These are phyloP conservation scores for Orthonyx spaldingii DNA, from an alignment of 2,113 vertebrate species.

Conservation along the genomic window DNA sequence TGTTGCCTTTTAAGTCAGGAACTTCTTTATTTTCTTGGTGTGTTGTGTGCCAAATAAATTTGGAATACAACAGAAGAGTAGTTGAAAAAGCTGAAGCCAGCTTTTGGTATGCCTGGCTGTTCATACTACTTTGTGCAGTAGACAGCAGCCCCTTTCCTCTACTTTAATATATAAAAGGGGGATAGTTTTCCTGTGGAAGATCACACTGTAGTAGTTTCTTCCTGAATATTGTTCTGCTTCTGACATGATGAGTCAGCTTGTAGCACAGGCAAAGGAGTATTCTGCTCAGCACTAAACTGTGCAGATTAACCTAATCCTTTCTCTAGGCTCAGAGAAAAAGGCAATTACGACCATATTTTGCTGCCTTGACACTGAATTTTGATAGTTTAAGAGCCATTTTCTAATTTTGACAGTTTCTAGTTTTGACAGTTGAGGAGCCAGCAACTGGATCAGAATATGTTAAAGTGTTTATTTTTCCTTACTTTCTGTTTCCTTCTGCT, in stretches of 20 bases:
- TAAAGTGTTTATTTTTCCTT: not conserved
- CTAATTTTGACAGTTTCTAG: no score
- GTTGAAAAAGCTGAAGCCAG: not conserved
- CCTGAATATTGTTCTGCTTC: not conserved
- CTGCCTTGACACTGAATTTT: not conserved
- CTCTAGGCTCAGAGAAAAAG: not conserved
- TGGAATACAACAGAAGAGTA: not conserved
- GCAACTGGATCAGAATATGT: not conserved
- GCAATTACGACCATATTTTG: not conserved
- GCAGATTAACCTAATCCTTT: not conserved
- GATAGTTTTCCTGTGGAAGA: not conserved
- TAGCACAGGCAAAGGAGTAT: not conserved
- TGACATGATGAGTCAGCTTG: not conserved
- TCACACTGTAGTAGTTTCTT: not conserved
- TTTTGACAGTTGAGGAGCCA: not conserved
- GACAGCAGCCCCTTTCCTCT: not conserved
- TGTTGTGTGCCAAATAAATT: not conserved
- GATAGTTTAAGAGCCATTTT: not conserved
- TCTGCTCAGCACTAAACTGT: not conserved
- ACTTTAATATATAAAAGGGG: not conserved
- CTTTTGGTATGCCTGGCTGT: not conserved
- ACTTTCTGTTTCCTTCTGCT: not conserved
- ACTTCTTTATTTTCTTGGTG: not conserved
- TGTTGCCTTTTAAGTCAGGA: not conserved
- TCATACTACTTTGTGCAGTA: not conserved